Evolutionary conservation across 2,888 invertebrate species (phyloP).

Genomic region (Eremobia ochroleuca): DNA sequence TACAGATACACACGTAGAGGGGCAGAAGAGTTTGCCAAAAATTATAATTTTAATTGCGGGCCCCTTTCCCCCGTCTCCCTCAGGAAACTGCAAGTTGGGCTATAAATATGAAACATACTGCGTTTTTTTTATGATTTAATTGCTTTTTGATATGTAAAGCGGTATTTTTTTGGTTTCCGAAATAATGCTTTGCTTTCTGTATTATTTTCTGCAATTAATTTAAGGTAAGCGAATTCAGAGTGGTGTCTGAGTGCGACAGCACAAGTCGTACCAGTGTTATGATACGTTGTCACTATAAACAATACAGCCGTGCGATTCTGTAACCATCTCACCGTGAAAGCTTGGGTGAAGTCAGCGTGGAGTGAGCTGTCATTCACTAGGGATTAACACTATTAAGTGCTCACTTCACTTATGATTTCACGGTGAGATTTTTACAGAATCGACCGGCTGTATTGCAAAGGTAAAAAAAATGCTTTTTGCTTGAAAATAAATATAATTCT

Average conservation of each 20-base stretch:
- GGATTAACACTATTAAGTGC: too few species aligned
- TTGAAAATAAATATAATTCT: neutral
- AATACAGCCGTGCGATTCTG: too few species aligned
- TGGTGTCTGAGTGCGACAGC: conserved; percentile 30
- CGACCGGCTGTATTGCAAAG: neutral
- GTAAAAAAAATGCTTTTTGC: neutral
- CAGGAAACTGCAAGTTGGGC: conserved; percentile 71
- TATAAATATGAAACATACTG: conserved; percentile 76
- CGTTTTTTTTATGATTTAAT: conserved; percentile 70
- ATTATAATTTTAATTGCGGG: conserved; percentile 90
- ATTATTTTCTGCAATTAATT: conserved; percentile 35
- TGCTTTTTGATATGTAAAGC: conserved; percentile 70
- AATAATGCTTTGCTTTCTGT: conserved; percentile 43
- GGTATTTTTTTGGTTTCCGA: conserved; percentile 52
- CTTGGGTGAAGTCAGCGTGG: too few species aligned
- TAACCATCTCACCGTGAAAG: too few species aligned
- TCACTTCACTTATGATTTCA: too few species aligned
- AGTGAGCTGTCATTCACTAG: too few species aligned
- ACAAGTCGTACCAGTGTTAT: neutral
- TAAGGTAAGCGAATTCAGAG: conserved; percentile 39
- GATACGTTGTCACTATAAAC: neutral
- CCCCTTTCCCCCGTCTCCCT: conserved; percentile 76
- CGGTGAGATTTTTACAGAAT: too few species aligned
- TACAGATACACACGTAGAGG: conserved; percentile 85
- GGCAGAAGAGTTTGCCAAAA: conserved; percentile 90